Evolutionary conservation across 2,113 vertebrate genomes (phyloP), one percentile per base, ranked within the genome.

Genomic region (Myotis brandtii): DNA sequence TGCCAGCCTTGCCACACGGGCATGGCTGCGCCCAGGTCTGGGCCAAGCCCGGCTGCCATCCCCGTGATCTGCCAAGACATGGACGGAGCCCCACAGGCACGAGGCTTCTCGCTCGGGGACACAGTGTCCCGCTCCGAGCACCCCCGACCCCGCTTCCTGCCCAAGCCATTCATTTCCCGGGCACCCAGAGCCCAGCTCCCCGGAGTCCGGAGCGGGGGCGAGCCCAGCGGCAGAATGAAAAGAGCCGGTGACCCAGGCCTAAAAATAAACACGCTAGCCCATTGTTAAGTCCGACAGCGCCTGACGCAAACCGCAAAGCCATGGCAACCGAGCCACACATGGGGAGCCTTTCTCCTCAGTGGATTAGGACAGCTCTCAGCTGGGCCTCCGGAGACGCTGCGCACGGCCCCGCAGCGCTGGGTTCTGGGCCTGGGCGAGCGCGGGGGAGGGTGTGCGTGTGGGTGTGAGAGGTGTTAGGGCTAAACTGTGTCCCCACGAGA

Each of bases 191-290:
- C 92, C 95, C 30, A 79, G 95, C 96, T 97, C 97, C 97, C 86
- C 95, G 95, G 94, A 97, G 91, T 95, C 94, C 94, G 91, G 97
- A 90, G 89, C 11, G 6, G 3, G 96, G 98, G 92, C 66, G 48
- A 86, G 86, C 4, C 56, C 83, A 50, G 94, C 87, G 92, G 90
- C 6, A 77, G 21, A 89, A 96, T 82, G 96, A 97, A 97, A 97
- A 96, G 90, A 86, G 94, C 93, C 94, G 93, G 89, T 96, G 98
- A 98, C 97, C 98, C 86, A 2, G 89, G 98, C 96, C 98, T 98
- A 96, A 98, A 98, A 98, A 97, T 97, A 98, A 98, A 98, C 97
- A 97, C 97, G 97, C 96, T 96, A 94, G 98, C 97, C 97, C 90
- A 20, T 97, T 97, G 98, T 98, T 97, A 76, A 76, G 96, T 90